phyloP scores from a whole-genome alignment of 2,888 invertebrate species.

The Harpalus rubripes region DNA sequence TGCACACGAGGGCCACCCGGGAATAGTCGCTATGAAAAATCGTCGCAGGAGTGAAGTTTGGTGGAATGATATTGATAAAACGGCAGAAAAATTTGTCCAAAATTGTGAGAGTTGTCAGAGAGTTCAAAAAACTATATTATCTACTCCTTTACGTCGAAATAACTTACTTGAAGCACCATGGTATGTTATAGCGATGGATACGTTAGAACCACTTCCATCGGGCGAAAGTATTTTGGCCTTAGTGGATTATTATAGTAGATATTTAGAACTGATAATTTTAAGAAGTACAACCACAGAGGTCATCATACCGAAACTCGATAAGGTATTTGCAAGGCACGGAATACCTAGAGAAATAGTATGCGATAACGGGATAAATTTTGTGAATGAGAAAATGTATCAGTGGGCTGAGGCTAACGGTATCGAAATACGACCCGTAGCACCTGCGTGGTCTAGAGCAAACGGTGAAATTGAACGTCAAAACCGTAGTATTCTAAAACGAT shows the following conservation, averaged over 20 bases:
- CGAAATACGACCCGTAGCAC: not conserved
- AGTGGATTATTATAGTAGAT: constrained; percentile 71
- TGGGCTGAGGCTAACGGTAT: not conserved
- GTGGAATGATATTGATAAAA: constrained; percentile 72
- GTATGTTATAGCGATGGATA: constrained; percentile 70
- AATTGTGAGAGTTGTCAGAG: not conserved
- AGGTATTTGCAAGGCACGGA: constrained; percentile 70
- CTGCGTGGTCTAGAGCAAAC: not conserved
- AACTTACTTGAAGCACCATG: constrained; percentile 53
- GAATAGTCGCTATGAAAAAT: constrained; percentile 72
- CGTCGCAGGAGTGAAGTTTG: constrained; percentile 72
- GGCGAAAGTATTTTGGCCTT: constrained; percentile 70
- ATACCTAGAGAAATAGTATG: constrained; percentile 67
- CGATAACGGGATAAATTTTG: constrained; percentile 69
- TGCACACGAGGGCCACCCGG: constrained; percentile 73
- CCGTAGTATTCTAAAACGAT: not conserved
- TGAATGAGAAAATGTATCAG: too few species aligned
- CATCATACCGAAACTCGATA: constrained; percentile 12
- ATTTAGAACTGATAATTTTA: constrained; percentile 68
- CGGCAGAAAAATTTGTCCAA: constrained; percentile 67
- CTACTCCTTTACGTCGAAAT: constrained; percentile 64
- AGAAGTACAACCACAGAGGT: constrained; percentile 21
- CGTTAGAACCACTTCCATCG: constrained; percentile 71
- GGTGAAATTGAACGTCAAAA: constrained; percentile 12
- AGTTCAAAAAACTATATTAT: not conserved